Evolutionary conservation across 2,113 vertebrate species (phyloP).

Genomic region (Calidris pygmaea): DNA sequence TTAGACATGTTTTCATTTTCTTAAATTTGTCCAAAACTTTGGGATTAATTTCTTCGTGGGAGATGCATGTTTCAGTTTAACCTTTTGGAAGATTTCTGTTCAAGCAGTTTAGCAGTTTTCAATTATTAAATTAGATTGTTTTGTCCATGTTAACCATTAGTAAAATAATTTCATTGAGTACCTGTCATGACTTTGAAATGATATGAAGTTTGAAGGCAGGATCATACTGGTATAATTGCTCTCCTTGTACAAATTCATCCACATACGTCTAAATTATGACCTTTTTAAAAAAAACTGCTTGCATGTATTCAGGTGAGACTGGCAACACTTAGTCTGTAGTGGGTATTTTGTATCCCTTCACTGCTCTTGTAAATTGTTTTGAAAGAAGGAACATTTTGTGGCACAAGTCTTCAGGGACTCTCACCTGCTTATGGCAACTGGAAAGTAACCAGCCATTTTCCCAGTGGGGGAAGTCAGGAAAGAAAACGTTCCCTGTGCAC

Average conservation of each 20-base stretch:
- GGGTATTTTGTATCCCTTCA: not conserved
- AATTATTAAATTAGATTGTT: not conserved
- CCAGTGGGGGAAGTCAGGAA: not conserved
- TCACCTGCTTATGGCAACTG: not conserved
- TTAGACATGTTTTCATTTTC: not conserved
- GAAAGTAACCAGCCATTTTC: not conserved
- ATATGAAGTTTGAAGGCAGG: not conserved
- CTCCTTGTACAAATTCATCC: not conserved
- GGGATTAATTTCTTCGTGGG: not conserved
- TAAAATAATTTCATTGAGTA: not conserved
- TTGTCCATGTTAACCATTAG: not conserved
- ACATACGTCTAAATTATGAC: not conserved
- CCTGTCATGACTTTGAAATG: not conserved
- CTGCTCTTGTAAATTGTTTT: not conserved
- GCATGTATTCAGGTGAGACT: not conserved
- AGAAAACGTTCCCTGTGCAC: not conserved
- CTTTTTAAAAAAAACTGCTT: not conserved
- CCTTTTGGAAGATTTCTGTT: not conserved
- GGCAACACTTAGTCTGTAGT: not conserved
- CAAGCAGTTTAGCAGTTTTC: not conserved
- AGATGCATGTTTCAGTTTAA: not conserved
- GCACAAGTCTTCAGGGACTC: not conserved
- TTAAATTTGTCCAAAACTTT: not conserved
- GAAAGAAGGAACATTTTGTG: not conserved
- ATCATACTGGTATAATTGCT: not conserved